Evolutionary conservation across 2,888 invertebrate species (phyloP).

Genomic region (Sesia apiformis): DNA sequence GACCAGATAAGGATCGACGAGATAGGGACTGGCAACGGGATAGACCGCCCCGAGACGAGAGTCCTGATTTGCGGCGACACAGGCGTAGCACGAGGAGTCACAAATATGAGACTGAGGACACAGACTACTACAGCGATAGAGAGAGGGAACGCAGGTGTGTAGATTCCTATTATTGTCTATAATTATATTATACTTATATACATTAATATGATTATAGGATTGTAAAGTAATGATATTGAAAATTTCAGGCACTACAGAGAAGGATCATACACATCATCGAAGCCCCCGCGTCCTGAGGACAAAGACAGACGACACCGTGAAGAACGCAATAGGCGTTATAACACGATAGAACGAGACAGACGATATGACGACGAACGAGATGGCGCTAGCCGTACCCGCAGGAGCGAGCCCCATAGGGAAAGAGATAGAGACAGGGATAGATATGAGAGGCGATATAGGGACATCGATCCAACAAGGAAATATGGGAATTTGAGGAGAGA

Average conservation of each 20-base stretch:
- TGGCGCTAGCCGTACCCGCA: conserved; percentile 3
- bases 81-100: conserved; percentile 54
- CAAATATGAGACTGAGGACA: conserved; percentile 79
- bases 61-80: conserved; percentile 39
- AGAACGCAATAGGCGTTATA: conserved; percentile 38
- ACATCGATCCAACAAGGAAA: conserved; percentile 52
- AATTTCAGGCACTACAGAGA: conserved; percentile 59
- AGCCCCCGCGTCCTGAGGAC: conserved; percentile 57
- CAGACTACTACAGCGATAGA: conserved; percentile 80
- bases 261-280: conserved; percentile 58
- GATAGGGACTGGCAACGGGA: conserved; percentile 31
- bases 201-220: too few relatives aligned
- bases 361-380: conserved; percentile 35
- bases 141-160: conserved; percentile 69
- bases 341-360: conserved; percentile 45
- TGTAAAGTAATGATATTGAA: too few relatives aligned
- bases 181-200: neutral
- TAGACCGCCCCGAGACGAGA: conserved; percentile 33
- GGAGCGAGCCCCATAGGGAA: conserved; percentile 18
- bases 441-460: conserved; percentile 40
- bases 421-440: conserved; percentile 41
- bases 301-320: conserved; percentile 41
- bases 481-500: conserved; percentile 40
- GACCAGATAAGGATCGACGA: conserved; percentile 29
- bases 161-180: neutral